These are phyloP conservation scores for Neotoma lepida DNA, from an alignment of 2,113 vertebrate genomes.

Conservation along the genomic window DNA sequence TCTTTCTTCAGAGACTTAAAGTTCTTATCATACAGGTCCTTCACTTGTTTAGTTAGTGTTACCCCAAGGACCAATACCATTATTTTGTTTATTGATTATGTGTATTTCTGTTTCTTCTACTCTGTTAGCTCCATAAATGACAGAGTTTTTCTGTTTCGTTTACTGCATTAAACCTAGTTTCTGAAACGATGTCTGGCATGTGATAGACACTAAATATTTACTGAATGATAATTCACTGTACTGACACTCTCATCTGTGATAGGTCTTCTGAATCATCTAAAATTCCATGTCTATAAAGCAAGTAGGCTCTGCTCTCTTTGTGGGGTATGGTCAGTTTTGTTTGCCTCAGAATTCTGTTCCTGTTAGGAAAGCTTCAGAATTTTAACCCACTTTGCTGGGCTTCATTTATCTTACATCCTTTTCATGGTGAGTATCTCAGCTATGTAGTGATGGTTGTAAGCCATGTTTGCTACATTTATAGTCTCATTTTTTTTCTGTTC, in stretches of 20 bases:
- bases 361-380: slow-evolving; percentile 13
- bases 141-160: background rate
- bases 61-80: background rate
- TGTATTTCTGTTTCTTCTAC: background rate
- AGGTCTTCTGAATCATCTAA: slow-evolving; percentile 24
- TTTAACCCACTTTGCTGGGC: background rate
- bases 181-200: background rate
- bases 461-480: background rate
- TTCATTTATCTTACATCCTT: slow-evolving; percentile 33
- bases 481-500: slow-evolving; percentile 20
- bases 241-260: background rate
- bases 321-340: background rate
- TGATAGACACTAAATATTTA: background rate
- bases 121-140: background rate
- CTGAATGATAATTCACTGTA: slow-evolving; percentile 18
- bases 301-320: background rate
- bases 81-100: slow-evolving; percentile 19
- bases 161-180: slow-evolving; percentile 9
- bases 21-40: no score
- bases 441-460: background rate
- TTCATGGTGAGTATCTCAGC: background rate
- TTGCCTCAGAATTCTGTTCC: background rate
- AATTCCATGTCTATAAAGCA: slow-evolving; percentile 34
- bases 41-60: no score
- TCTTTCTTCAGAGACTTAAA: no score